A percentile compares a stretch with the other conserved stretches of the same genome.
These are phyloP conservation scores for Hippocampus barbouri DNA, from an alignment of 2,113 vertebrate genomes.

Conservation along the genomic window DNA sequence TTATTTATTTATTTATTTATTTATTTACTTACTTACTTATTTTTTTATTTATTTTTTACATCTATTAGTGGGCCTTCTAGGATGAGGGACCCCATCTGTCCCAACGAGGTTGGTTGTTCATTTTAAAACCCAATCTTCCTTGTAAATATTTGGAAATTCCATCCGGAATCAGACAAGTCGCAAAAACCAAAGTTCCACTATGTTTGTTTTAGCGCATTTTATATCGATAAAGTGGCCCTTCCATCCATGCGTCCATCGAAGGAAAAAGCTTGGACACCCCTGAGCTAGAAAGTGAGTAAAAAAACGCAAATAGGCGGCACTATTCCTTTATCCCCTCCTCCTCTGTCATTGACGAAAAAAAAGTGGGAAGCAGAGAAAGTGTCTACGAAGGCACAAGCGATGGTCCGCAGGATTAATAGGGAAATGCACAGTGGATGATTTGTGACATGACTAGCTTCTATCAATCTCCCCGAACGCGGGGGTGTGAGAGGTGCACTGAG, in stretches of 20 bases:
- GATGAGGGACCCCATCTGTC: neutral
- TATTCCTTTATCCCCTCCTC: constrained; percentile 40
- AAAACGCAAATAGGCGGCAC: constrained; percentile 41
- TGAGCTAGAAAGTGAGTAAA: no score
- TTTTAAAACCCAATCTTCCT: neutral
- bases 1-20: neutral
- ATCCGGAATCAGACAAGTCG: no score
- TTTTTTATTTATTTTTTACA: neutral
- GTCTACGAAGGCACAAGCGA: constrained; percentile 19
- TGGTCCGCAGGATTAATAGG: constrained; percentile 47
- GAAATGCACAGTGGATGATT: constrained; percentile 57
- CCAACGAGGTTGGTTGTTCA: neutral
- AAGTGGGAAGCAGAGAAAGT: constrained; percentile 1
- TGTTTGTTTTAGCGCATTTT: no score
- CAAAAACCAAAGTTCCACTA: no score
- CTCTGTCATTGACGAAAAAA: constrained; percentile 41
- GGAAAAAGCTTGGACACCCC: no score
- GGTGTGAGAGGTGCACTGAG: constrained; percentile 9
- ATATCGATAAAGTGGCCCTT: no score
- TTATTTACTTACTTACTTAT: no score
- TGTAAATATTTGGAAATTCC: neutral
- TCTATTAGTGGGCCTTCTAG: neutral
- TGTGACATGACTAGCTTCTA: constrained; percentile 59
- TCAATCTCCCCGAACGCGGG: constrained; percentile 57
- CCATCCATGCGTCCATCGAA: no score